Percentiles rank a stretch among this genome's conserved stretches.
Conservation (phyloP, 1,140 invertebrate species). For the Drosophila bifasciata region DNA sequence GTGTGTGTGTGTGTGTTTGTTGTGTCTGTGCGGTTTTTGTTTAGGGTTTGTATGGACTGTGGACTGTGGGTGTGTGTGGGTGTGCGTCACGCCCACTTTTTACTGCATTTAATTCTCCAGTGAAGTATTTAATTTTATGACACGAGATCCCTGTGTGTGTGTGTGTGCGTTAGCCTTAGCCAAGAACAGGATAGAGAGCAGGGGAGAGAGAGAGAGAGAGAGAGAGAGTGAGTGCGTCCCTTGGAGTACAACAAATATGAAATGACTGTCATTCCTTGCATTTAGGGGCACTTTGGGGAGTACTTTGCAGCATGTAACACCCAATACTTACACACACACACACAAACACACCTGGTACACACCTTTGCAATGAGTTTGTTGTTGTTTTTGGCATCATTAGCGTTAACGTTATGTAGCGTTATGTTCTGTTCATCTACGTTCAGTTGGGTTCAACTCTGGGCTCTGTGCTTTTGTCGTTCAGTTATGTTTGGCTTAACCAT, state of each 20-base stretch:
- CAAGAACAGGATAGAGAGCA: constrained; percentile 7
- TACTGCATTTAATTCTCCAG: constrained; percentile 82
- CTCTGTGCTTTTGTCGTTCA: no score
- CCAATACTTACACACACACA: constrained; percentile 67
- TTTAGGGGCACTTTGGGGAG: constrained; percentile 81
- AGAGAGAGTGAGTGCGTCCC: constrained; percentile 43
- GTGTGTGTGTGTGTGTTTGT: constrained; percentile 57
- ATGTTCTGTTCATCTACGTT: constrained; percentile 52
- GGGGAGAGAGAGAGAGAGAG: constrained; percentile 1
- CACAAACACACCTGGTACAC: constrained; percentile 55
- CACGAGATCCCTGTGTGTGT: constrained; percentile 61
- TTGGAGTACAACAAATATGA: constrained; percentile 81
- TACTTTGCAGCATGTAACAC: constrained; percentile 81
- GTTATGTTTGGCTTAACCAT: constrained; percentile 12
- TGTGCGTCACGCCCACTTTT: constrained; percentile 70
- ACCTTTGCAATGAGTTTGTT: constrained; percentile 41
- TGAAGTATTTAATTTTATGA: constrained; percentile 83
- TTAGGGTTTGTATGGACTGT: no score
- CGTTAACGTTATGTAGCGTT: constrained; percentile 79
- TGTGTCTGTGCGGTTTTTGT: constrained; percentile 9
- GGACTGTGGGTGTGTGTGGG: background rate
- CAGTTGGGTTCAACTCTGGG: no score
- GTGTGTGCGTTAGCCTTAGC: constrained; percentile 45
- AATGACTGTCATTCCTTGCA: constrained; percentile 82
- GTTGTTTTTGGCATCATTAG: constrained; percentile 71